Conservation (phyloP, 1,140 invertebrate species). For the Formica exsecta region DNA sequence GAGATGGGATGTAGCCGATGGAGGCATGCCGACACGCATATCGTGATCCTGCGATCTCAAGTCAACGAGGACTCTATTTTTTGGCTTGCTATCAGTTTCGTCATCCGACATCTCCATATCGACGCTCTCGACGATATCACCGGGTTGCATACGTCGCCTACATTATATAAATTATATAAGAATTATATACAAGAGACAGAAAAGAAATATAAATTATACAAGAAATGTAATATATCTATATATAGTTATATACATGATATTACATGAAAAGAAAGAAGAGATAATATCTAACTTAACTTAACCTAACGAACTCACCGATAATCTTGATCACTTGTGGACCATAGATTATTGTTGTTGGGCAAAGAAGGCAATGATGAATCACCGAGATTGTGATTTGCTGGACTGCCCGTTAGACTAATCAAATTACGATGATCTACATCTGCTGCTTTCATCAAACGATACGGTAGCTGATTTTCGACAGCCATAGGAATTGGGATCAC, state of each 20-base stretch:
- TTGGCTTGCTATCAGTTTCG: conserved; percentile 86
- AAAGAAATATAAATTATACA: conserved; percentile 19
- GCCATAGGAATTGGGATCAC: conserved; percentile 83
- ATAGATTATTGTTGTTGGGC: conserved; percentile 78
- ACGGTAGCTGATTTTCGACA: conserved; percentile 80
- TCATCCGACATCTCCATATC: conserved; percentile 92
- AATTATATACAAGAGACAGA: conserved; percentile 7
- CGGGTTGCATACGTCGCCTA: conserved; percentile 85
- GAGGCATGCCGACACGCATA: conserved; percentile 74
- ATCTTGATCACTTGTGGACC: conserved; percentile 84
- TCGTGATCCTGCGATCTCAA: conserved; percentile 84
- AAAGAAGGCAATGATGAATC: conserved; percentile 73
- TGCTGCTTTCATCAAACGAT: conserved; percentile 84
- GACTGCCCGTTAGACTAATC: conserved; percentile 93
- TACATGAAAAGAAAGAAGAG: background rate
- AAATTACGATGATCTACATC: conserved; percentile 94
- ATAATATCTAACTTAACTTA: background rate
- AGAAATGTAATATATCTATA: background rate
- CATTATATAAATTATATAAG: conserved; percentile 62
- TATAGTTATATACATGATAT: background rate
- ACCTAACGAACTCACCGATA: conserved; percentile 78
- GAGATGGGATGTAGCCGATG: conserved; percentile 67
- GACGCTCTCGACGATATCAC: conserved; percentile 89
- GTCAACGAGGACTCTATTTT: conserved; percentile 83
- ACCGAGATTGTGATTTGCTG: conserved; percentile 84